A percentile compares a stretch with the other conserved stretches of the same genome.
Conservation (phyloP, 2,797 vertebrate genomes). For the Lindbergichthys nudifrons region DNA sequence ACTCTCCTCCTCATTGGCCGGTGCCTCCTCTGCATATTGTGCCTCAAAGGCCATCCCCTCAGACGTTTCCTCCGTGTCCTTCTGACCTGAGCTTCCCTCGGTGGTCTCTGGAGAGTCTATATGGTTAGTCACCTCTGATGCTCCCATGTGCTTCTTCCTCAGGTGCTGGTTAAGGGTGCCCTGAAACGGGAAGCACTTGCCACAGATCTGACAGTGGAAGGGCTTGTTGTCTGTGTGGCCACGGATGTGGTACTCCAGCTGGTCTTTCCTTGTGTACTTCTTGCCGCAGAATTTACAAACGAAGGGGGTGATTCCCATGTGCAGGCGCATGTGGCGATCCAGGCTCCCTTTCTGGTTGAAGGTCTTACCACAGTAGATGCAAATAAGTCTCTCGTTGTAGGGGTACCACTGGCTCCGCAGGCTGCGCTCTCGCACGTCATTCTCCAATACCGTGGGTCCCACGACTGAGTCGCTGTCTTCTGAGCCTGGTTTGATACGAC, state of each 20-base stretch:
- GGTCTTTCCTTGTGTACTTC: slow-evolving; percentile 99
- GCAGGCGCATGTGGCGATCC: slow-evolving; percentile 98
- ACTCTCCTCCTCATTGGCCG: slow-evolving; percentile 80
- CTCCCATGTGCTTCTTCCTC: slow-evolving; percentile 97
- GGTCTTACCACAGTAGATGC: slow-evolving; percentile 98
- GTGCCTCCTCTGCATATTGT: slow-evolving; percentile 83
- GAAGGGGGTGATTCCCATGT: slow-evolving; percentile 99
- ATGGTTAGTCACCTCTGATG: slow-evolving; percentile 88
- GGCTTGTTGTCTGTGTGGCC: slow-evolving; percentile 99
- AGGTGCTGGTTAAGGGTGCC: slow-evolving; percentile 99
- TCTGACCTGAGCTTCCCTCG: slow-evolving; percentile 88
- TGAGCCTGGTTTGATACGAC: slow-evolving; percentile 72
- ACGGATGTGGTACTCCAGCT: slow-evolving; percentile 98
- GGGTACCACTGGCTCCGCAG: slow-evolving; percentile 95
- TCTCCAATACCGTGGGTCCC: slow-evolving; percentile 87
- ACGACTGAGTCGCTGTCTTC: slow-evolving; percentile 85
- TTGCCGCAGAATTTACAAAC: slow-evolving; percentile 99
- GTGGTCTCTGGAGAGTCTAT: slow-evolving; percentile 92
- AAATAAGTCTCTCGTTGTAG: slow-evolving; percentile 95
- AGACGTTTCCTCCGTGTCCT: slow-evolving; percentile 88
- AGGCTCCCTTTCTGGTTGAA: slow-evolving; percentile 99
- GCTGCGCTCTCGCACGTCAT: slow-evolving; percentile 90
- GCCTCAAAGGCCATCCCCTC: slow-evolving; percentile 90
- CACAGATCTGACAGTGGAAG: slow-evolving; percentile 98
- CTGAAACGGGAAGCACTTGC: slow-evolving; percentile 99